Conservation (phyloP, 1,140 invertebrate species). For the Phymorhynchus buccinoides region DNA sequence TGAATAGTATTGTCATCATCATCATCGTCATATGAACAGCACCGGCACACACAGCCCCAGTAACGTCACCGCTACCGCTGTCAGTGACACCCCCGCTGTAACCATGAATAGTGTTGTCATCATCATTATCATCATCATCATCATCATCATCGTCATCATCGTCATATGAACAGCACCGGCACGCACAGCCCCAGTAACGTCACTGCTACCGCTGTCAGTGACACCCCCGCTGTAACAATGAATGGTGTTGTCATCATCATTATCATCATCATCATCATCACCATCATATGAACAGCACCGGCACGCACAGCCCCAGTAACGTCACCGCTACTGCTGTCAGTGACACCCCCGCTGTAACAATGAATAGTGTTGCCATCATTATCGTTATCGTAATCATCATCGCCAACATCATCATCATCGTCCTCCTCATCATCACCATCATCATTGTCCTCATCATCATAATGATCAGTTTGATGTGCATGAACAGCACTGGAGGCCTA, state of each 20-base stretch:
- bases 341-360: slow-evolving; percentile 61
- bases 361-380: no score
- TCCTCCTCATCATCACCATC: no score
- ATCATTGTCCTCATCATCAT: no score
- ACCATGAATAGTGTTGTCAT: no score
- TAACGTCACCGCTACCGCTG: slow-evolving; percentile 59
- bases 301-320: slow-evolving; percentile 58
- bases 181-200: slow-evolving; percentile 59
- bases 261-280: no score
- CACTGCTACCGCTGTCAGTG: slow-evolving; percentile 58
- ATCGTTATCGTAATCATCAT: no score
- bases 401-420: no score
- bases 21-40: slow-evolving; percentile 60
- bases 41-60: slow-evolving; percentile 60
- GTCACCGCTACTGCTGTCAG: slow-evolving; percentile 59
- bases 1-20: no score
- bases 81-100: slow-evolving; percentile 59
- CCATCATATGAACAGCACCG: slow-evolving; percentile 60
- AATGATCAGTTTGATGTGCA: no score
- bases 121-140: no score
- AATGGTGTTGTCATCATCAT: no score
- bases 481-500: slow-evolving; percentile 61
- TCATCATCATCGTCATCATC: no score
- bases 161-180: slow-evolving; percentile 60
- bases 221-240: slow-evolving; percentile 62